Conservation (phyloP, 2,888 invertebrate species). For the Beris chalybata region DNA sequence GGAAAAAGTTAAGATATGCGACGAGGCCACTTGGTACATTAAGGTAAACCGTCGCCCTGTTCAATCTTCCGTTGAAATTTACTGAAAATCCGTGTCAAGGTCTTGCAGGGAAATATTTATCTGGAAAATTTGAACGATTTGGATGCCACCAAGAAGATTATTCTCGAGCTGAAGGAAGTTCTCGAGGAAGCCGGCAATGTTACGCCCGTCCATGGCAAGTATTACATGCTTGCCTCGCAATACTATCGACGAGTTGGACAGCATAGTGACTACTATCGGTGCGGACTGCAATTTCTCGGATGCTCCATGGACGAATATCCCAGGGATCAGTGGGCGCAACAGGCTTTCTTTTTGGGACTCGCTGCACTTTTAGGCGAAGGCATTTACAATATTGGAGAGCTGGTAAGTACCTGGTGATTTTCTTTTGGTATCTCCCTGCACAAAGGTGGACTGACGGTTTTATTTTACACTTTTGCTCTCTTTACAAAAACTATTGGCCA, state of each 20-base stretch:
- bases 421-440: too few relatives aligned
- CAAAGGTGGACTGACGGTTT: too few relatives aligned
- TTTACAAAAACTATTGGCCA: too few relatives aligned
- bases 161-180: slow-evolving; percentile 82
- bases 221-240: slow-evolving; percentile 89
- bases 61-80: neutral
- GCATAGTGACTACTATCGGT: slow-evolving; percentile 93
- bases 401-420: slow-evolving; percentile 60
- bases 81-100: slow-evolving; percentile 54
- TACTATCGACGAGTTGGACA: slow-evolving; percentile 82
- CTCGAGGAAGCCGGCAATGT: slow-evolving; percentile 90
- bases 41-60: slow-evolving; percentile 41
- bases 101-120: slow-evolving; percentile 80
- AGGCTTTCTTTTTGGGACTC: slow-evolving; percentile 88
- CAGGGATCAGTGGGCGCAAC: slow-evolving; percentile 67
- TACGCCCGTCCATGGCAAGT: slow-evolving; percentile 90
- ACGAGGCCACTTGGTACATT: slow-evolving; percentile 76
- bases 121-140: slow-evolving; percentile 77
- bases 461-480: too few relatives aligned
- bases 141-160: slow-evolving; percentile 78
- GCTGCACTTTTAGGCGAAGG: slow-evolving; percentile 94
- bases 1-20: slow-evolving; percentile 79
- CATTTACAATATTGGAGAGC: slow-evolving; percentile 95
- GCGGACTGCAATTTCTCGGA: slow-evolving; percentile 82
- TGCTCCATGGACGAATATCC: slow-evolving; percentile 71